Evolutionary conservation across 2,797 vertebrate genomes (phyloP).

Genomic region (Pyrocephalus nanus): DNA sequence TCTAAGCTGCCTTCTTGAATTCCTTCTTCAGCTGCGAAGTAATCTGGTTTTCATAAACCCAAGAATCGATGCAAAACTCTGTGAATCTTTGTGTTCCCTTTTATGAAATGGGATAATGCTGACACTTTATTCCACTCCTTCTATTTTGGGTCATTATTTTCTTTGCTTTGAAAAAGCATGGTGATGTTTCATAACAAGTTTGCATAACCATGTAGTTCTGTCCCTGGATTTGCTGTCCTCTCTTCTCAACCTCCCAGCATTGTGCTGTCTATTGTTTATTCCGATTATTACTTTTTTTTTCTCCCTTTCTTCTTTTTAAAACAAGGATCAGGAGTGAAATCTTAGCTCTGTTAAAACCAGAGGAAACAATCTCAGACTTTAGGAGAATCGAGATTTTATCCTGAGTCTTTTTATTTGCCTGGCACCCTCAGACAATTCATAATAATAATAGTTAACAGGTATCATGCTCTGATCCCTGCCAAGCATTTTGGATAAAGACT

Average conservation of each 20-base stretch:
- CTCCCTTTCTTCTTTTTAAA: neutral
- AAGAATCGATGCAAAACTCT: neutral
- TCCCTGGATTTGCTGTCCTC: neutral
- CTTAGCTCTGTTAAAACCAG: neutral
- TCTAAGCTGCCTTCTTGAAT: neutral
- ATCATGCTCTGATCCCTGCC: neutral
- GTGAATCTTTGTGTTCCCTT: constrained; percentile 3
- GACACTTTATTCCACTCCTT: neutral
- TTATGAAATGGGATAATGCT: neutral
- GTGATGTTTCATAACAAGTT: constrained; percentile 11
- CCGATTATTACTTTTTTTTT: neutral
- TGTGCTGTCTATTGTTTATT: neutral
- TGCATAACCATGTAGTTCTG: constrained; percentile 16
- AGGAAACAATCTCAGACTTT: neutral
- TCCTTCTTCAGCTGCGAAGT: neutral
- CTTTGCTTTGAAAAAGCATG: constrained; percentile 22
- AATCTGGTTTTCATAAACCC: constrained; percentile 16
- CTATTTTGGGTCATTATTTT: constrained; percentile 26
- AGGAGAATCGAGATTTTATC: neutral
- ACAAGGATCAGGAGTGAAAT: neutral
- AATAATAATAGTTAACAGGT: neutral
- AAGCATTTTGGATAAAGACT: neutral
- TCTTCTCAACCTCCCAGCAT: neutral
- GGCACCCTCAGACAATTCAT: neutral
- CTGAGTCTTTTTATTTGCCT: neutral